Evolutionary conservation across 2,888 invertebrate genomes (phyloP), one percentile per base, ranked within the genome.

Genomic region (Diachrysia chrysitis): DNA sequence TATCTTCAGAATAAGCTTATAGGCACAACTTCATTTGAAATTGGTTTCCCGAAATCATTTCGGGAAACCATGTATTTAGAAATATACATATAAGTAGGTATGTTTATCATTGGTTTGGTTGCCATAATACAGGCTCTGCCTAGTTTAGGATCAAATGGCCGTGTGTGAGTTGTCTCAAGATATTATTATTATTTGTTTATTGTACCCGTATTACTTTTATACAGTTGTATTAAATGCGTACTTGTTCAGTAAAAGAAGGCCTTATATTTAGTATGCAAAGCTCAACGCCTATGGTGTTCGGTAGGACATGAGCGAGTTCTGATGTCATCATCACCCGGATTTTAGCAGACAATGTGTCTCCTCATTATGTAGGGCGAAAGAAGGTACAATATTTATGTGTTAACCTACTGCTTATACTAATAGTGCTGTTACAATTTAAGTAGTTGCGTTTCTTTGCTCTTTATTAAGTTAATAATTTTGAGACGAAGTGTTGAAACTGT

Each of bases 251-350:
- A 64, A 76, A 70, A 66, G 56, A 51, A 25, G 25, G 16, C 51
- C 21, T 5, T 61, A n/a, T 42, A 32, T 67, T 77, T 74, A 35
- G 63, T 77, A 77, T 78, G 71, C 78, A 68, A 58, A 74, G 59
- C 55, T 25, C 17, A 10, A 12, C 19, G 17, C 48, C 9, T 2
- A 51, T 21, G 19, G 48, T 51, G 29, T 42, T 66, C 59, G 59
- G 59, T 67, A 42, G 76, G 51, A 35, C 58, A 68, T 67, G 66
- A 69, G 68, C 65, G 69, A 61, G 42, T 75, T 57, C 63, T 75
- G 69, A 78, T 61, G 75, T 78, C 79, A 75, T 66, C 9, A 63
- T 63, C 66, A 78, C 65, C 76, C 79, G 78, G 78, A 78, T 75
- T 78, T 73, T 46, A 46, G 42, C 23, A 75, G 78, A 78, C 78